Base-by-base conservation (phyloP, 2,797 vertebrate genomes). In the Brotula barbata region DNA sequence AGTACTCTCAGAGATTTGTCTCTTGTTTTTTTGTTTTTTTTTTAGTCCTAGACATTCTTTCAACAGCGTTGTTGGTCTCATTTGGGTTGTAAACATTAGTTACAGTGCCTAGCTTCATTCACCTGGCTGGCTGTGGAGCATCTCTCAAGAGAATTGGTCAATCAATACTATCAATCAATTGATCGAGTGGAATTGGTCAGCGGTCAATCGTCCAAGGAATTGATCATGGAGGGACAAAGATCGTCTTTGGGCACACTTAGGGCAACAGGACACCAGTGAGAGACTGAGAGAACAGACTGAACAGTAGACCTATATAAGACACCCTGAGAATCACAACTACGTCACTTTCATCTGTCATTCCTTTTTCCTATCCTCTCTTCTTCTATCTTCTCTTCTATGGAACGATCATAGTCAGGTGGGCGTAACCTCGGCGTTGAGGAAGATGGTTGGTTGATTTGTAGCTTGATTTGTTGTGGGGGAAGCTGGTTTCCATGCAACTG, bases 41-140 rank as follows among this genome's bases (percentile, higher is more conserved):
- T 73, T 5, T 83, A 88, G 86, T 90, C 89, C 88, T 92, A 84
- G 83, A 92, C 90, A 92, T 92, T 92, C 89, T 87, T 88, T 91
- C 85, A 91, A 91, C 90, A 92, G 92, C 90, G 82, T 92, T 90
- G 86, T 92, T 91, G 90, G 90, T 92, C 91, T 92, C 88, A 68
- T 90, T 89, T 88, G 86, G 77, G 88, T 91, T 91, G 90, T 92
- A 92, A 92, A 93, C 90, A 92, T 89, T 84, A 82, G 78, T 83
- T 86, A 85, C 84, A 86, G 85, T 72, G 78, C 83, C 88, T 78
- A 82, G 89, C 85, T 86, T 79, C 78, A 21, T 85, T 87, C 83
- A 86, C 83, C 77, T 73, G 83, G 80, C 73, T 57, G 78, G 62
- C 73, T 75, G 78, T 80, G 84, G 83, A 83, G 85, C 77, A 57